Evolutionary conservation across 2,888 invertebrate genomes (phyloP), one percentile per base, ranked within the genome.

Genomic region (Agrotis segetum): DNA sequence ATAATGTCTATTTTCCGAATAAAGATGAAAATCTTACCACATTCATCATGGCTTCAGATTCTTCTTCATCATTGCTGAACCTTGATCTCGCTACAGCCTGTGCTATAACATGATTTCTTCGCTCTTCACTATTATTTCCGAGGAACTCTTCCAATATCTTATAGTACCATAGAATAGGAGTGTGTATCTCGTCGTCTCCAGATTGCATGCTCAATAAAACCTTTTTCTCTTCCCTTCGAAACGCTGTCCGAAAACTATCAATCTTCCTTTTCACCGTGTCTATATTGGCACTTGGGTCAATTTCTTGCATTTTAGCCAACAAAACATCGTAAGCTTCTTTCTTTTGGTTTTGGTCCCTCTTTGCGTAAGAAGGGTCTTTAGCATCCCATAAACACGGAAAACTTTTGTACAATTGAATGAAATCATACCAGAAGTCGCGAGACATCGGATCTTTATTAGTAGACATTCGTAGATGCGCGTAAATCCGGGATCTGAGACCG

Each of bases 401-500:
- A 60, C 82, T 81, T 67, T 55, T 71, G 19, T 81, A 77, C 1
- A 83, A 17, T 17, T 71, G 67, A 11, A 81, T 56, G 13, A 83
- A 83, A 6, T 81, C 76, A 47, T 50, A 63, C 84, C 79, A 81
- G 47, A 74, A 75, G 19, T 81, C 67, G 7, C 83, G 83, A 29
- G 84, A 74, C 75, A 74, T 74, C 4, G 40, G 47, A 24, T 49
- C 44, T 16, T 55, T 74, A 11, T 34, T 53, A 44, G 52, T 34
- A 24, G 72, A 9, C 78, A 73, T 58, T 52, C 46, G 46, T 46
- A 59, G 78, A 58, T 13, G 40, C 67, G 47, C 47, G 11, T 67
- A 65, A 74, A 83, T 83, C 55, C 67, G 75, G 67, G 65, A 44
- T 58, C 58, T 40, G 58, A 66, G 34, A 62, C 83, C 79, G 62